Percentiles rank a stretch among this genome's conserved stretches.
phyloP scores from a whole-genome alignment of 30 jellyfish, hydroid and myxozoan species.

The Aurelia sp. region DNA sequence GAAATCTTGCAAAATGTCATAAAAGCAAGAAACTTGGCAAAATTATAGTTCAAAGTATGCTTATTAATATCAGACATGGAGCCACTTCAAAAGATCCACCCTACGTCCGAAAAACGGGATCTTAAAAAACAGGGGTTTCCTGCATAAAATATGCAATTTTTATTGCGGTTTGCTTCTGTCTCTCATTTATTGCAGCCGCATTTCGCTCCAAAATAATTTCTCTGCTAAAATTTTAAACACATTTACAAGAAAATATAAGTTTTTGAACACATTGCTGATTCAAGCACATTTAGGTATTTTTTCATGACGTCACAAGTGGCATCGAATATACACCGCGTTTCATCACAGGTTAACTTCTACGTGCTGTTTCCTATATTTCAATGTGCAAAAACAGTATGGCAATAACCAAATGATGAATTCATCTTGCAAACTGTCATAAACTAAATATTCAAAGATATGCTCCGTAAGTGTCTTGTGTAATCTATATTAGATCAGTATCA shows the following conservation, averaged over 20 bases:
- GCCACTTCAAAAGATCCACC: not conserved
- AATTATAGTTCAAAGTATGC: too few relatives aligned
- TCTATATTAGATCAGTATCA: not conserved
- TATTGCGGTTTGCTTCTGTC: not conserved
- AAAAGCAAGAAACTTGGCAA: too few relatives aligned
- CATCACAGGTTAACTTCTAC: not conserved
- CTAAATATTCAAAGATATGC: too few relatives aligned
- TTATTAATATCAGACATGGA: constrained; percentile 14
- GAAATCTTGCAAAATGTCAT: too few relatives aligned
- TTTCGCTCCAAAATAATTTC: constrained; percentile 6
- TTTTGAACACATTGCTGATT: too few relatives aligned
- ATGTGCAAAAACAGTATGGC: too few relatives aligned
- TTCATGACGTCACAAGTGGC: not conserved
- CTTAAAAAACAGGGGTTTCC: constrained; percentile 13
- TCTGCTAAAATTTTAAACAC: not conserved
- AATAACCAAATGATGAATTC: too few relatives aligned
- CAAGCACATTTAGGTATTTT: not conserved
- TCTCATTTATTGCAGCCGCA: not conserved
- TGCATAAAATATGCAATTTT: not conserved
- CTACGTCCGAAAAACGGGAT: not conserved
- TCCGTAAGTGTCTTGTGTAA: not conserved
- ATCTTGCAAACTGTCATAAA: too few relatives aligned
- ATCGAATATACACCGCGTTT: not conserved
- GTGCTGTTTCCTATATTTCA: too few relatives aligned
- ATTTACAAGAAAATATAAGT: constrained; percentile 7